Evolutionary conservation across 2,113 vertebrate genomes (phyloP).

Genomic region (Cyanistes caeruleus): DNA sequence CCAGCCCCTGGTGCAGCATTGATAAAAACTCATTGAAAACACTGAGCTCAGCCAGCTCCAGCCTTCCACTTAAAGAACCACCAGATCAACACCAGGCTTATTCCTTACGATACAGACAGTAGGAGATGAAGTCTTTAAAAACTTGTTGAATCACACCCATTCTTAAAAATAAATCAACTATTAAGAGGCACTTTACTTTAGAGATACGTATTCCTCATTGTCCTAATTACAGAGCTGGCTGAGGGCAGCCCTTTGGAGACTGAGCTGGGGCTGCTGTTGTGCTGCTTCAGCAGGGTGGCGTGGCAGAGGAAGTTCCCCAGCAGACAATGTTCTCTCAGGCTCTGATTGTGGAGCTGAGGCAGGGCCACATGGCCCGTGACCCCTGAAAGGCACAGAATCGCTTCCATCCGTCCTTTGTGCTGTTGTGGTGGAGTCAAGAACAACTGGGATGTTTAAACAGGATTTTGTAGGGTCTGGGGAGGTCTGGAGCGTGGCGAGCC

Average conservation of each 20-base stretch:
- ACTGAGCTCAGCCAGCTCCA: background rate
- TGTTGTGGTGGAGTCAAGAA: background rate
- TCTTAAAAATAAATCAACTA: slow-evolving; percentile 48
- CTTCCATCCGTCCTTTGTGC: slow-evolving; percentile 39
- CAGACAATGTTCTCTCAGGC: slow-evolving; percentile 37
- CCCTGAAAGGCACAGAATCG: slow-evolving; percentile 11
- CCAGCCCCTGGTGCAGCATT: background rate
- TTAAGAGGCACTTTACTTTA: background rate
- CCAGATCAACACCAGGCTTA: background rate
- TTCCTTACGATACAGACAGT: background rate
- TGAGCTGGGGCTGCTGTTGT: background rate
- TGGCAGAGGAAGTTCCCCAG: slow-evolving; percentile 52
- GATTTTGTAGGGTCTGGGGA: background rate
- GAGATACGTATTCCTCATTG: background rate
- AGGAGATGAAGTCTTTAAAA: slow-evolving; percentile 20
- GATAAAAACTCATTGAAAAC: background rate
- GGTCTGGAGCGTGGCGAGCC: background rate
- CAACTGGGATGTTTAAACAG: background rate
- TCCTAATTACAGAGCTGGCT: slow-evolving; percentile 30
- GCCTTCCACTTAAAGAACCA: background rate
- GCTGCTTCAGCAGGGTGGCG: slow-evolving; percentile 53
- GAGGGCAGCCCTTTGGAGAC: background rate
- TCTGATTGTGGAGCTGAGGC: slow-evolving; percentile 45
- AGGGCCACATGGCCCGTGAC: slow-evolving; percentile 49
- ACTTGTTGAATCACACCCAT: slow-evolving; percentile 20